These are phyloP conservation scores for Macrosoma leucophasiata DNA, from an alignment of 2,888 invertebrate genomes.

Conservation along the genomic window DNA sequence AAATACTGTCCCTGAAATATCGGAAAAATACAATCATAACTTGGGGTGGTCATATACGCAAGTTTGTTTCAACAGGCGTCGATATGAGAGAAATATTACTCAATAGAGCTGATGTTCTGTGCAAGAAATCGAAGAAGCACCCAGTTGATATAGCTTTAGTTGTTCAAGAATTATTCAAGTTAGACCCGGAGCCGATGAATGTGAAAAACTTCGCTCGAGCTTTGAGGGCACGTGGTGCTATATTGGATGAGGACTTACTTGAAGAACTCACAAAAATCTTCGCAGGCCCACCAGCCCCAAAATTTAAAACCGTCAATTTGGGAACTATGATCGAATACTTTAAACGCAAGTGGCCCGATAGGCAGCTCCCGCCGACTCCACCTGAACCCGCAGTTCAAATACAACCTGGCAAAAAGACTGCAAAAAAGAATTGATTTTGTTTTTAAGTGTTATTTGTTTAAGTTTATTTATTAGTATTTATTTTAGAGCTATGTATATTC, in stretches of 20 bases:
- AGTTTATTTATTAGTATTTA: constrained; percentile 10
- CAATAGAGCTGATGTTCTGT: constrained; percentile 35
- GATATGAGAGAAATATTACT: constrained; percentile 36
- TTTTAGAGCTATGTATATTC: constrained; percentile 10
- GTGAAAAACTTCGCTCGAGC: constrained; percentile 26
- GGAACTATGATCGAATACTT: constrained; percentile 36
- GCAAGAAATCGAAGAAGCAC: constrained; percentile 32
- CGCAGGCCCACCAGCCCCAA: constrained; percentile 32
- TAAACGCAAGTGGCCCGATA: constrained; percentile 43
- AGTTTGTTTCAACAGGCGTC: constrained; percentile 15
- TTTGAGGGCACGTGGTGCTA: constrained; percentile 26
- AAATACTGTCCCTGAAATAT: constrained; percentile 25
- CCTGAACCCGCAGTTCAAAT: constrained; percentile 27
- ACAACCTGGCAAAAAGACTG: constrained; percentile 14
- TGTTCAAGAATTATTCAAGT: constrained; percentile 30
- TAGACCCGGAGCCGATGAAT: constrained; percentile 25
- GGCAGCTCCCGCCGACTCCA: constrained; percentile 37
- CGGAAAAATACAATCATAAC: constrained; percentile 32
- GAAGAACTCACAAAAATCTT: constrained; percentile 32
- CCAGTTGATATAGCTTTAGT: constrained; percentile 36
- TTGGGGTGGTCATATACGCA: constrained; percentile 30
- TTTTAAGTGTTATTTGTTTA: constrained; percentile 19
- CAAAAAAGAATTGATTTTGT: constrained; percentile 23
- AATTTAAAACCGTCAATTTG: constrained; percentile 32
- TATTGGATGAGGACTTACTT: constrained; percentile 35